Evolutionary conservation across 2,113 vertebrate species (phyloP).

Genomic region (Erpornis zantholeuca): DNA sequence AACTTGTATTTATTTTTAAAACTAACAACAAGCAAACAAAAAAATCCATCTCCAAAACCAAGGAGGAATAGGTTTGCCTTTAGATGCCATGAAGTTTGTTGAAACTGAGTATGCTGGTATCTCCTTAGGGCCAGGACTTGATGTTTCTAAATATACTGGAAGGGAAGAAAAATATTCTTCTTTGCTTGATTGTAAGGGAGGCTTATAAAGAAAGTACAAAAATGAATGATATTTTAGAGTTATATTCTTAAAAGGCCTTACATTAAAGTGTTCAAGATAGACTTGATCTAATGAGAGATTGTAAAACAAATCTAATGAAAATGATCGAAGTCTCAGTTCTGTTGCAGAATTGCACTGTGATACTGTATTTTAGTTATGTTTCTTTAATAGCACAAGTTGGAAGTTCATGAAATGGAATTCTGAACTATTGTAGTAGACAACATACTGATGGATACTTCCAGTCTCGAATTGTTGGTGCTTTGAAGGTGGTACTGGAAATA

Average conservation of each 20-base stretch:
- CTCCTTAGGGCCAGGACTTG: neutral
- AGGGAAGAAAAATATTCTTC: neutral
- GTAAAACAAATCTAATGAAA: neutral
- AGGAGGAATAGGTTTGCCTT: constrained; percentile 1
- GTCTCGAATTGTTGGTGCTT: constrained; percentile 24
- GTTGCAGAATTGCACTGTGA: constrained; percentile 52
- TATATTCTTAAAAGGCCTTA: constrained; percentile 25
- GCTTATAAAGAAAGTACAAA: neutral
- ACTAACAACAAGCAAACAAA: neutral
- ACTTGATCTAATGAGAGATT: constrained; percentile 17
- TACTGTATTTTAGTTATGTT: constrained; percentile 26
- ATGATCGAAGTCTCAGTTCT: neutral
- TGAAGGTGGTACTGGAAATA: constrained; percentile 4
- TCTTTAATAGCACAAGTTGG: constrained; percentile 44
- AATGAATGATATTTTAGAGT: neutral
- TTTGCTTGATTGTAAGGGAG: neutral
- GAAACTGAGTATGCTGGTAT: neutral
- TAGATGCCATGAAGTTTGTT: neutral
- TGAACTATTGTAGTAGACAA: neutral
- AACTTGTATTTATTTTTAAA: neutral
- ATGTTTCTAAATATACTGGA: neutral
- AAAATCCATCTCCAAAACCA: neutral
- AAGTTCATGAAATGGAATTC: neutral
- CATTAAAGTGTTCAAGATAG: neutral
- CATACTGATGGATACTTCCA: neutral